phyloP scores from a whole-genome alignment of 2,113 vertebrate genomes.

The Narcine bancroftii region DNA sequence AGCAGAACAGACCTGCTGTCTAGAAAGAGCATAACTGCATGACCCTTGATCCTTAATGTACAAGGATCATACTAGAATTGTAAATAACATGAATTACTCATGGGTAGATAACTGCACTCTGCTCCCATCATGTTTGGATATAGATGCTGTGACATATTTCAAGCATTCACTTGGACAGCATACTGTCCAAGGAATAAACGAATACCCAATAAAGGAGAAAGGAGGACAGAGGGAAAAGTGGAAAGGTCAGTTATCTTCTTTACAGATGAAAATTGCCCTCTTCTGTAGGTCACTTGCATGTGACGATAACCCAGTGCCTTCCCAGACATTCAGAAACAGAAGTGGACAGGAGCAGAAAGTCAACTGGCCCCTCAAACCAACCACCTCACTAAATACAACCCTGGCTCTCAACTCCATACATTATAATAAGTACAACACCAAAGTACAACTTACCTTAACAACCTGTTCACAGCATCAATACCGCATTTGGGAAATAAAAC shows the following conservation, averaged over 20 bases:
- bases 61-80: no score
- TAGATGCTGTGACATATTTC: neutral
- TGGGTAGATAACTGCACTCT: no score
- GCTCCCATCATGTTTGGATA: no score
- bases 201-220: neutral
- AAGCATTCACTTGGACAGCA: neutral
- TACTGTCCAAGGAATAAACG: neutral
- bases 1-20: no score
- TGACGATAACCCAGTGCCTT: no score
- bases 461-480: neutral
- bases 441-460: slow-evolving; percentile 11
- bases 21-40: no score
- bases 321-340: neutral
- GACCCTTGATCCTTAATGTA: no score
- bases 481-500: neutral
- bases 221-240: neutral
- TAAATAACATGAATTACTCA: no score
- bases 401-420: no score
- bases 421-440: neutral
- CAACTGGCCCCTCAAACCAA: no score
- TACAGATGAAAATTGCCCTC: neutral
- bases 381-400: no score
- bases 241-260: neutral
- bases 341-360: no score
- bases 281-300: neutral